Conservation (phyloP, 23 tunicate species). For the Halocynthia aurantium region DNA sequence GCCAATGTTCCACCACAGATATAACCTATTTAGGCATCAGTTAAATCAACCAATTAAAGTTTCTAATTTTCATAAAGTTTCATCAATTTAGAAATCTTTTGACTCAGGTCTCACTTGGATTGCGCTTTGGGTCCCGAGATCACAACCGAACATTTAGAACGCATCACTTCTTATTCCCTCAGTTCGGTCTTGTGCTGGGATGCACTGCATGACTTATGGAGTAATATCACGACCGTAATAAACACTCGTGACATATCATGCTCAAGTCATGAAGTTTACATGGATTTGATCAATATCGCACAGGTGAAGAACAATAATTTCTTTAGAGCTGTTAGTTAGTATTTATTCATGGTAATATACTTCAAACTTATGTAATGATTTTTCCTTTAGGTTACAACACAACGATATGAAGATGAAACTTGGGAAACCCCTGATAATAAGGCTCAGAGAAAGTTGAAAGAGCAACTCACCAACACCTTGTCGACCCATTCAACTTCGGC, state of each 20-base stretch:
- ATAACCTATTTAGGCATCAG: too few species aligned
- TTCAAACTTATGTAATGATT: neutral
- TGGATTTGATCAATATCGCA: neutral
- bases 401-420: neutral
- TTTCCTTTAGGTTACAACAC: neutral
- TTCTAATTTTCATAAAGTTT: too few species aligned
- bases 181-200: neutral
- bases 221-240: neutral
- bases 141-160: neutral
- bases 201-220: neutral
- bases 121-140: neutral
- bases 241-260: neutral
- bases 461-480: neutral
- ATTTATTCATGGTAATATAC: neutral
- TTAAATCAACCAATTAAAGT: too few species aligned
- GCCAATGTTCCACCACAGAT: too few species aligned
- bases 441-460: neutral
- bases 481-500: neutral
- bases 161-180: too few species aligned
- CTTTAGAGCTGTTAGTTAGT: too few species aligned
- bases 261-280: slow-evolving; percentile 1
- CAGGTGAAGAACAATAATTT: neutral
- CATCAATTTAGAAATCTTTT: neutral
- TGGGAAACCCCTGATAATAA: neutral
- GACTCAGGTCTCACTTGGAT: neutral